Evolutionary conservation across 2,797 vertebrate genomes (phyloP).

Genomic region (Alcedo quadribrachys): DNA sequence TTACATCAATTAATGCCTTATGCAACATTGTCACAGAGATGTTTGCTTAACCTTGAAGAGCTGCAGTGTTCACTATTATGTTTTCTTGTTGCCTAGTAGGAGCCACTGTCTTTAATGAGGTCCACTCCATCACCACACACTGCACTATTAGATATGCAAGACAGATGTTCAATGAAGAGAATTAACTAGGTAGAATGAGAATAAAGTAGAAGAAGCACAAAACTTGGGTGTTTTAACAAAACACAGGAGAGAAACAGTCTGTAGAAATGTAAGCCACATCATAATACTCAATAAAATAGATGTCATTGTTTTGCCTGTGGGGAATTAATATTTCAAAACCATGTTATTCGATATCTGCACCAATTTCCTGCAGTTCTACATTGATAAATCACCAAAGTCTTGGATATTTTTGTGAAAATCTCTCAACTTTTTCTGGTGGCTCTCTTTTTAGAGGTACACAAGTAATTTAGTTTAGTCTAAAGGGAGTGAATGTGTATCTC

Average conservation of each 20-base stretch:
- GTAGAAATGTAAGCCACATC: background rate
- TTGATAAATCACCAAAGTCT: background rate
- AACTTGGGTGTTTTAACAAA: background rate
- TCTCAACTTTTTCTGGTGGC: background rate
- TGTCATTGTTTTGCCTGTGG: background rate
- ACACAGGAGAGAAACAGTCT: background rate
- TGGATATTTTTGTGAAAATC: background rate
- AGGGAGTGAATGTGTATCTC: background rate
- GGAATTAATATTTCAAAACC: background rate
- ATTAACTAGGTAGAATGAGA: background rate
- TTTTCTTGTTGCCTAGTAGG: background rate
- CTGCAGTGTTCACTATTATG: background rate
- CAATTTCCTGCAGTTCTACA: background rate
- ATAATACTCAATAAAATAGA: background rate
- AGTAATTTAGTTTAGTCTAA: background rate
- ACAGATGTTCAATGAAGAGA: background rate
- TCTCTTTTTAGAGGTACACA: background rate
- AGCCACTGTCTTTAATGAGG: background rate
- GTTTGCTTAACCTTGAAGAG: background rate
- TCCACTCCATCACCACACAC: fast-evolving
- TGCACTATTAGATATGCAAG: background rate
- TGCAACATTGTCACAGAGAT: background rate
- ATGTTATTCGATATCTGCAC: background rate
- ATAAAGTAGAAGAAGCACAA: background rate
- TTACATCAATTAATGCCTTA: background rate